Evolutionary conservation across 1,140 invertebrate genomes (phyloP).

Genomic region (Drosophila tsacasi): DNA sequence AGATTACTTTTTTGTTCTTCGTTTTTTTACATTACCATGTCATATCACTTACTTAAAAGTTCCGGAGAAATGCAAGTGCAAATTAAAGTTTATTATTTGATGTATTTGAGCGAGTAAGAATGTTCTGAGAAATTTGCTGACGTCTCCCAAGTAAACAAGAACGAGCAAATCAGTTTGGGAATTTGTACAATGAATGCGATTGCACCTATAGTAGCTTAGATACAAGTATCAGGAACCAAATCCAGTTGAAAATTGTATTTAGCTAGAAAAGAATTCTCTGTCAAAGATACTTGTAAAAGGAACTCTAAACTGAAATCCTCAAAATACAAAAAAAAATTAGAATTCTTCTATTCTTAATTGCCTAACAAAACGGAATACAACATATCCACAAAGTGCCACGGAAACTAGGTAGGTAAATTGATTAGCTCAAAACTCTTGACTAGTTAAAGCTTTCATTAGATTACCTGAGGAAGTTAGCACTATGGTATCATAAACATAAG

Average conservation of each 20-base stretch:
- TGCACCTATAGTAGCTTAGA: neutral
- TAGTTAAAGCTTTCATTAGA: neutral
- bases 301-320: neutral
- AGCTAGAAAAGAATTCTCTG: neutral
- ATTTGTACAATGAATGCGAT: neutral
- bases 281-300: neutral
- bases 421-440: neutral
- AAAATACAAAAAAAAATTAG: neutral
- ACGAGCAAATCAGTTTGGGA: too few species aligned
- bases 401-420: neutral
- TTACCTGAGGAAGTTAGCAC: neutral
- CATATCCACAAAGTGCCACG: neutral
- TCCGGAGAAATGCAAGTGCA: too few species aligned
- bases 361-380: neutral
- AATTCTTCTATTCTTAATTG: too few species aligned
- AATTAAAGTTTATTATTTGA: too few species aligned
- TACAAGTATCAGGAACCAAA: neutral
- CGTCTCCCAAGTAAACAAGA: too few species aligned
- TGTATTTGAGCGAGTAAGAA: too few species aligned
- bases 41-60: too few species aligned
- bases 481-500: neutral
- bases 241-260: neutral
- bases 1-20: neutral
- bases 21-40: too few species aligned
- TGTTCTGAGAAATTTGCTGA: too few species aligned